phyloP scores from a whole-genome alignment of 1,140 invertebrate species.

The Eumaeus atala region DNA sequence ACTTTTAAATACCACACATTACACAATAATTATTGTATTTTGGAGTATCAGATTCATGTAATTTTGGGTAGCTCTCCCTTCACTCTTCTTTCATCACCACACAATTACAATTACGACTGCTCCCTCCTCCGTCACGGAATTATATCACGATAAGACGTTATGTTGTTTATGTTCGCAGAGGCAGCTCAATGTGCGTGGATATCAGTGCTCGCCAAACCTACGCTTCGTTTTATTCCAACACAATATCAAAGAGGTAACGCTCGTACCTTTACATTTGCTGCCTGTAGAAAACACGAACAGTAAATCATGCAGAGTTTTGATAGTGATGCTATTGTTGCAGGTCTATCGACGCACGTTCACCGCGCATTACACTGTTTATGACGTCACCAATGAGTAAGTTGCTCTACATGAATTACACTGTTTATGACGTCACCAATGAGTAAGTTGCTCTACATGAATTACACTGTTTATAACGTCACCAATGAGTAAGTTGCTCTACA shows the following conservation, averaged over 20 bases:
- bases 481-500: conserved; percentile 30
- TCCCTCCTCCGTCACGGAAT: no score
- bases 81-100: no score
- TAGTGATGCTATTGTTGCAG: conserved; percentile 66
- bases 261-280: conserved; percentile 41
- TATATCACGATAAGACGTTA: no score
- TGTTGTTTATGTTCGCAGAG: conserved; percentile 72
- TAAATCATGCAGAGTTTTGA: background rate
- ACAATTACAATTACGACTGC: no score
- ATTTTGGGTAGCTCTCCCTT: no score
- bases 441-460: background rate
- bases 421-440: conserved; percentile 46
- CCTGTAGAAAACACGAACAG: no score
- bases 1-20: no score
- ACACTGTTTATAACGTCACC: conserved; percentile 30
- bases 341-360: conserved; percentile 87
- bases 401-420: background rate
- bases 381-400: conserved; percentile 89
- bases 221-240: conserved; percentile 89
- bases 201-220: conserved; percentile 86
- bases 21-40: no score
- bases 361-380: conserved; percentile 89
- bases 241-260: conserved; percentile 86
- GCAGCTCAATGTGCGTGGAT: conserved; percentile 88
- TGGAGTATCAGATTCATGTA: no score